Evolutionary conservation across 1,140 invertebrate genomes (phyloP).

Genomic region (Musca vetustissima): DNA sequence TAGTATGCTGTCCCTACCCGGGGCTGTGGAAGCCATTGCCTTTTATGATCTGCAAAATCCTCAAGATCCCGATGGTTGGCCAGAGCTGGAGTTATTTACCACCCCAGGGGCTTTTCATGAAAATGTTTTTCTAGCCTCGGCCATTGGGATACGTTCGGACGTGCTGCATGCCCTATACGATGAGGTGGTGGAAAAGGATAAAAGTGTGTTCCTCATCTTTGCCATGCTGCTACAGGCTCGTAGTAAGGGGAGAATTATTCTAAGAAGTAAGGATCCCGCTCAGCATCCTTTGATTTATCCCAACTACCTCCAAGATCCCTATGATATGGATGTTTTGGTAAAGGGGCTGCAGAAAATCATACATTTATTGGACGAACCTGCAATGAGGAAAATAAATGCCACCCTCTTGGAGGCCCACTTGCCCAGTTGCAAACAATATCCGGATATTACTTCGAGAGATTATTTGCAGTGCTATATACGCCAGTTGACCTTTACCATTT

Average conservation of each 20-base stretch:
- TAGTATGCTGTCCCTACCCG: conserved; percentile 73
- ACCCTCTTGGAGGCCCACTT: conserved; percentile 63
- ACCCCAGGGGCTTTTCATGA: conserved; percentile 58
- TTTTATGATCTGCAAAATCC: conserved; percentile 72
- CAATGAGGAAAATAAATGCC: conserved; percentile 62
- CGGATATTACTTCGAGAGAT: conserved; percentile 57
- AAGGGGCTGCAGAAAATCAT: conserved; percentile 56
- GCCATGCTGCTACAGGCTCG: conserved; percentile 70
- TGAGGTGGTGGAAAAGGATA: conserved; percentile 60
- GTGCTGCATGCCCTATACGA: conserved; percentile 59
- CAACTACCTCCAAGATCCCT: conserved; percentile 73
- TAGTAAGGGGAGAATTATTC: conserved; percentile 68
- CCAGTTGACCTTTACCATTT: conserved; percentile 72
- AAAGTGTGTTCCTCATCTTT: conserved; percentile 67
- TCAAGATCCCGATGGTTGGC: conserved; percentile 61
- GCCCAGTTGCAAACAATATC: conserved; percentile 63
- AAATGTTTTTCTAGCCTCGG: conserved; percentile 50
- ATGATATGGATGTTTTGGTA: conserved; percentile 70
- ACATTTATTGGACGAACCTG: conserved; percentile 60
- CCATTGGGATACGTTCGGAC: conserved; percentile 55
- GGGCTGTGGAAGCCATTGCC: conserved; percentile 75
- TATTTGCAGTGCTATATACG: conserved; percentile 75
- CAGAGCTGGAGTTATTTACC: conserved; percentile 74
- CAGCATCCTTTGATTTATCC: conserved; percentile 78
- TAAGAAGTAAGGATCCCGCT: conserved; percentile 67